A percentile compares a stretch with the other conserved stretches of the same genome.
Evolutionary conservation across 2,113 vertebrate species (phyloP).

Genomic region (Sula dactylatra): DNA sequence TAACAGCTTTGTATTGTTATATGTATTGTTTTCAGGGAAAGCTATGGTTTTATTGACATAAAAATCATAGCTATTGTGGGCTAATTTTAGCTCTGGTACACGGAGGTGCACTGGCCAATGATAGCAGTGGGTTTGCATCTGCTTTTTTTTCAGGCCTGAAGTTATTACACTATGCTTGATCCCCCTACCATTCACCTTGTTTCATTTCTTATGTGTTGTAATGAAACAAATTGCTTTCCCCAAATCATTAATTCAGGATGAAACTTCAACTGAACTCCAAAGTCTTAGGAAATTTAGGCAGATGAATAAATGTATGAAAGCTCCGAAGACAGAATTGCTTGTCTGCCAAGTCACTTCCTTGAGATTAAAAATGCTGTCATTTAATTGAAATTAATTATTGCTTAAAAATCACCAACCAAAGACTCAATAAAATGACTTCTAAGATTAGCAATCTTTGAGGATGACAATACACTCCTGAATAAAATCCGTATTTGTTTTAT

Average conservation of each 20-base stretch:
- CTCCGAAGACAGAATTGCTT: conserved; percentile 17
- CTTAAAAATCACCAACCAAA: conserved; percentile 20
- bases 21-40: neutral
- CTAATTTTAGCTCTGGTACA: neutral
- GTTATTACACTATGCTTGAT: accelerated
- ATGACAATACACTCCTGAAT: neutral
- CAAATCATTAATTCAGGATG: neutral
- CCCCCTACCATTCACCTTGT: neutral
- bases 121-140: neutral
- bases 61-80: neutral
- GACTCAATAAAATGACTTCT: conserved; percentile 23
- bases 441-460: conserved; percentile 28
- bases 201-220: neutral
- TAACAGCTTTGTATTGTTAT: neutral
- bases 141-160: neutral
- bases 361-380: conserved; percentile 62
- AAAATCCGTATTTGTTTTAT: conserved; percentile 45
- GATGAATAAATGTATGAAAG: conserved; percentile 49
- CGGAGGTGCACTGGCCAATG: neutral
- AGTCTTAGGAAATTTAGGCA: conserved; percentile 6
- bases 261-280: conserved; percentile 15
- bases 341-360: conserved; percentile 40
- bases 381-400: conserved; percentile 63
- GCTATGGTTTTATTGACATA: neutral
- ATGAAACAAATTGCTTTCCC: neutral